A percentile compares a stretch with the other conserved stretches of the same genome.
Conservation (phyloP, 2,797 vertebrate species). For the Psittacula echo region DNA sequence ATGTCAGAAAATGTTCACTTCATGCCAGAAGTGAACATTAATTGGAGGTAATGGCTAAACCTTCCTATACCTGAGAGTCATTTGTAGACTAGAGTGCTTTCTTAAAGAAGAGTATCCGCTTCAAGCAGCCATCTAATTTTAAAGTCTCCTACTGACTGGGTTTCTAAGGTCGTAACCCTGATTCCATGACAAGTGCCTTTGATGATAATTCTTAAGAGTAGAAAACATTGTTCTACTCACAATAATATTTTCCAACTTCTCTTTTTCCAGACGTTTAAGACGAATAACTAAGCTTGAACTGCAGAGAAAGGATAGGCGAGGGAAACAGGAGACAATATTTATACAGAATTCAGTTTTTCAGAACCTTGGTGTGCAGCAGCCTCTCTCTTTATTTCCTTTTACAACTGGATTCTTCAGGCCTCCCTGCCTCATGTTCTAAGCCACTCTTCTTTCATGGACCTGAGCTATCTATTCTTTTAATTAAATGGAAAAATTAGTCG, state of each 20-base stretch:
- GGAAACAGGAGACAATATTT: background rate
- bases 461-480: background rate
- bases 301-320: background rate
- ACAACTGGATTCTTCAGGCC: background rate
- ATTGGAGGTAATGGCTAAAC: background rate
- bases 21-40: background rate
- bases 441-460: background rate
- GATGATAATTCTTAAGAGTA: background rate
- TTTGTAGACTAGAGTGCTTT: background rate
- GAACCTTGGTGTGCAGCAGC: background rate
- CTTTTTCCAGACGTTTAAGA: background rate
- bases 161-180: conserved; percentile 31
- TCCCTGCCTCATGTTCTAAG: background rate
- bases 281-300: background rate
- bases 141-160: background rate
- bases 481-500: background rate
- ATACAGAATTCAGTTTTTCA: background rate
- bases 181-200: conserved; percentile 19
- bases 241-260: background rate
- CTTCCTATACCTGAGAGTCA: background rate
- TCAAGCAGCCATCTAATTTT: background rate
- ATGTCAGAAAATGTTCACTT: background rate
- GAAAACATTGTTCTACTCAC: background rate
- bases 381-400: background rate
- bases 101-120: conserved; percentile 3